These are phyloP conservation scores for Lytechinus variegatus DNA, from an alignment of 35 echinoderm and acorn worm species.

Conservation along the genomic window DNA sequence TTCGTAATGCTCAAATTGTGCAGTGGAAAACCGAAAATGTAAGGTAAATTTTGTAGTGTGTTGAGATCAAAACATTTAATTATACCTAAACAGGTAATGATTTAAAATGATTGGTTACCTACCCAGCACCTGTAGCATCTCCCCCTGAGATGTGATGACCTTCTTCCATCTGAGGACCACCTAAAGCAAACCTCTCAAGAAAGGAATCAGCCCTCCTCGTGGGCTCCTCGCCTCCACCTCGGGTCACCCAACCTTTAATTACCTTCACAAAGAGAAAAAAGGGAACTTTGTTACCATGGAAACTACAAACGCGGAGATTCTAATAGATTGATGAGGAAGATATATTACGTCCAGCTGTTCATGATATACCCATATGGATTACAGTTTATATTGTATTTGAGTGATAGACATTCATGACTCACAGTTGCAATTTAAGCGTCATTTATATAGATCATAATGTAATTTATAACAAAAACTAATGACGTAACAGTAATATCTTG, in stretches of 20 bases:
- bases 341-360: not conserved
- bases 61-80: no score
- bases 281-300: not conserved
- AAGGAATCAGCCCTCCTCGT: slow-evolving; percentile 91
- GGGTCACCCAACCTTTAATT: slow-evolving; percentile 91
- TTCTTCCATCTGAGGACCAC: slow-evolving; percentile 74
- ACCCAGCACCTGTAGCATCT: slow-evolving; percentile 52
- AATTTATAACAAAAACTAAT: not conserved
- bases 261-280: slow-evolving; percentile 49
- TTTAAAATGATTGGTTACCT: not conserved
- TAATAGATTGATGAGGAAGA: not conserved
- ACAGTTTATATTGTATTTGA: not conserved
- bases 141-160: slow-evolving; percentile 10
- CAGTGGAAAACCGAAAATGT: no score
- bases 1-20: no score
- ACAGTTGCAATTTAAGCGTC: not conserved
- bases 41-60: not conserved
- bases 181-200: slow-evolving; percentile 89
- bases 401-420: not conserved
- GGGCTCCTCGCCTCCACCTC: slow-evolving; percentile 60
- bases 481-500: no score
- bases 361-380: not conserved
- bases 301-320: not conserved
- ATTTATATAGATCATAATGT: not conserved
- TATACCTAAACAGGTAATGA: no score